Base-by-base conservation (phyloP, 1,140 invertebrate species). In the Venustaconcha ellipsiformis region DNA sequence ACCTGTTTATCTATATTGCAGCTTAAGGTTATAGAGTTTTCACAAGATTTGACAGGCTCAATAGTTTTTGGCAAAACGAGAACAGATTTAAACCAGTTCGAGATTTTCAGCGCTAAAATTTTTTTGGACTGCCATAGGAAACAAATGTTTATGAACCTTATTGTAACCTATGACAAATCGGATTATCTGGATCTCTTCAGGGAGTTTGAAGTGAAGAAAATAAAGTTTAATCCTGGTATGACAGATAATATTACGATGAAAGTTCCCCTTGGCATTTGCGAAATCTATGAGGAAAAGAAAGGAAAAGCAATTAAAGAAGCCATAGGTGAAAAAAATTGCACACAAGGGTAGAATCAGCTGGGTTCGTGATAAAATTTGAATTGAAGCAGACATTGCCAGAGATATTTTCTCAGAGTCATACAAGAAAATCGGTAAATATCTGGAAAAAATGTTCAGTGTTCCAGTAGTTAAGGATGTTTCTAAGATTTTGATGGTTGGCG, bases 171-270 rank as follows among this genome's bases (percentile, higher is more conserved):
- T 1, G 48, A 74, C 18, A 74, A 23, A 55, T 14, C 14, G 2
- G 76, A 72, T 58, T 67, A 72, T 20, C 57, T 81, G 14, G 76
- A 76, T 48, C 58, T 81, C 8, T 67, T 76, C 20, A 30, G 73
- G 37, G 73, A 72, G 57, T 81, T 81, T 73, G 79, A 81, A 37
- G 62, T 72, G 18, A 67, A 73, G 23, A 81, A 81, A 48, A 55
- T 70, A 63, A 76, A 48, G 4, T 56, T 81, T 13, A 76, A 65
- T 3, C 23, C 37, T 14, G 69, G 66, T 13, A 56, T 65, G 57
- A 60, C 48, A n/a, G 63, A 60, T 15, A 56, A 57, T 60, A 48
- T 74, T 12, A 69, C 58, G 1, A 68, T 74, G 15, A 74, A 74
- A 23, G 67, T 74, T 11, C 72, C 72, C 6, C 58, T 60, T 26